phyloP scores from a whole-genome alignment of 2,888 invertebrate species.

The Macrophya annulata region DNA sequence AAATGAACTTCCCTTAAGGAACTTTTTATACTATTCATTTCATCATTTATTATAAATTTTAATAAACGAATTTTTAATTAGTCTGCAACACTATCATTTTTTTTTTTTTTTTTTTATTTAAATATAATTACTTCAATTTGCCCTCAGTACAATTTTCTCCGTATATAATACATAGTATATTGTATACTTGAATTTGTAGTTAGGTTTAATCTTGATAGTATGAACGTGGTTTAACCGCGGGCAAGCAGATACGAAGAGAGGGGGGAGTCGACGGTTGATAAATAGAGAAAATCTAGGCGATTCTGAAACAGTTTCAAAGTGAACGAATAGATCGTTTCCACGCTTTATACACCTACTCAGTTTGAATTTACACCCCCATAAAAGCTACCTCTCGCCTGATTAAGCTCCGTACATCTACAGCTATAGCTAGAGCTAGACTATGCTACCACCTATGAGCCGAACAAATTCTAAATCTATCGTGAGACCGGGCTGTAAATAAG shows the following conservation, averaged over 20 bases:
- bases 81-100: not conserved
- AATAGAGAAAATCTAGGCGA: constrained; percentile 9
- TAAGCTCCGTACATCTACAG: constrained; percentile 23
- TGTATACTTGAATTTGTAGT: not conserved
- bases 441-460: not conserved
- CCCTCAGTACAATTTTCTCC: not conserved
- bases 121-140: not conserved
- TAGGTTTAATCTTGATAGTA: not conserved
- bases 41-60: too few relatives aligned
- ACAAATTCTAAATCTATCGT: constrained; percentile 21
- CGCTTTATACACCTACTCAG: not conserved
- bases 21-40: not conserved
- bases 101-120: not conserved
- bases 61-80: not conserved
- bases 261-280: not conserved
- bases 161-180: too few relatives aligned
- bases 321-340: constrained; percentile 8
- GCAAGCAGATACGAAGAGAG: not conserved
- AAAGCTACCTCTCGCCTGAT: constrained; percentile 41
- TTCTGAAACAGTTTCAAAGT: not conserved
- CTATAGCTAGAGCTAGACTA: not conserved
- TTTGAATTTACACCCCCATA: constrained; percentile 49
- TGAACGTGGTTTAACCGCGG: not conserved
- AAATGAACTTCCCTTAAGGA: constrained; percentile 7
- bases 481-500: constrained; percentile 34